These are phyloP conservation scores for Patiria pectinifera DNA, from an alignment of 53 echinoderm and acorn worm species.

Conservation along the genomic window DNA sequence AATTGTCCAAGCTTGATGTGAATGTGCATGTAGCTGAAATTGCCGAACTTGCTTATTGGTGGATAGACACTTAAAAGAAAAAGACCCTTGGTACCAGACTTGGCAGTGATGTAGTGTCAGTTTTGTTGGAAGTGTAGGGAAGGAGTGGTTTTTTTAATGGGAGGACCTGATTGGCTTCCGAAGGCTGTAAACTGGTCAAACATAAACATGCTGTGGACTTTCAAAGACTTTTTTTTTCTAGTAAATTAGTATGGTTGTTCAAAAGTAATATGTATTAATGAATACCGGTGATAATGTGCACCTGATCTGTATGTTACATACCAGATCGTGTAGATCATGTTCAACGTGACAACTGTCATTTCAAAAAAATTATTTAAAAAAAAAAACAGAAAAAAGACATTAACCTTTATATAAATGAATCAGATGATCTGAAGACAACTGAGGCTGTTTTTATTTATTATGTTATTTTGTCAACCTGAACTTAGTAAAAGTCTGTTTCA, in stretches of 20 bases:
- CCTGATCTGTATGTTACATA: background rate
- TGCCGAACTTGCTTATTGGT: too few species aligned
- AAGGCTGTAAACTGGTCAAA: background rate
- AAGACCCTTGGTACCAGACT: too few species aligned
- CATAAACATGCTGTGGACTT: background rate
- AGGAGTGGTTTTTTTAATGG: background rate
- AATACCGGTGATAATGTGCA: background rate
- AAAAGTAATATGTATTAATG: background rate
- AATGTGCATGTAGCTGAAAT: background rate
- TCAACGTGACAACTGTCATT: background rate
- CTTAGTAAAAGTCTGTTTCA: background rate
- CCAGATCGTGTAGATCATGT: background rate
- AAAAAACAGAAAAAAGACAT: background rate
- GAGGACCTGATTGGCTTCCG: background rate
- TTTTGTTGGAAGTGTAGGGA: background rate
- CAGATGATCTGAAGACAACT: background rate
- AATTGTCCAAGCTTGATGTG: background rate
- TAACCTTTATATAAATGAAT: background rate
- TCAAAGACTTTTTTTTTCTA: background rate
- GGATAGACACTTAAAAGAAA: too few species aligned
- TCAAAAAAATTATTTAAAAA: background rate
- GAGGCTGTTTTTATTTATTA: conserved; percentile 54
- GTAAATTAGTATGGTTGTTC: background rate
- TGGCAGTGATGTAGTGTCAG: too few species aligned
- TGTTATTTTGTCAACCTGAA: conserved; percentile 21